Evolutionary conservation across 2,888 invertebrate genomes (phyloP), one percentile per base, ranked within the genome.

Genomic region (Pyrrhia umbra): DNA sequence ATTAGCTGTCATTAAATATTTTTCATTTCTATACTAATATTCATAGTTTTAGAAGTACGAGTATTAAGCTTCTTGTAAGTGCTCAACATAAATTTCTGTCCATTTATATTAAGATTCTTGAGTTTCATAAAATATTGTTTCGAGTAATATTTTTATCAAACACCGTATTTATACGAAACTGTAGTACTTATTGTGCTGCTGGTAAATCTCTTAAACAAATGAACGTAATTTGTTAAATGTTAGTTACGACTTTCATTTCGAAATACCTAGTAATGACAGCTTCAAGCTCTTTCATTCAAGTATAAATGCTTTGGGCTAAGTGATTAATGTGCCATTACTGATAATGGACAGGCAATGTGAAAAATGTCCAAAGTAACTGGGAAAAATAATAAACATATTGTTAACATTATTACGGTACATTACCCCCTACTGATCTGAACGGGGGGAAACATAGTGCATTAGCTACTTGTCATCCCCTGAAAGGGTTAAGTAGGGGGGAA

Each of bases 391-490:
- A 73, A 56, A 61, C 42, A 61, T n/a, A n/a, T 43, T 61, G 67
- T 58, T 77, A 61, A 64, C 63, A 63, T 59, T 77, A 68, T 58
- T 58, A 61, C 46, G 45, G 49, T 20, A 61, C 57, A 66, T 73
- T 74, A 73, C 57, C 60, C 60, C 68, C 61, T 57, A 30, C 51
- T 60, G 65, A 49, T 55, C 18, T 34, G 49, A 34, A 40, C 5
- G 43, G 47, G 37, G 39, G 57, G 56, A 68, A 77, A 73, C 23
- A 58, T 51, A 74, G 68, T 77, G 65, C 74, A 76, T 77, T 77
- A 73, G 65, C 61, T 57, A 58, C 49, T 61, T 77, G 65, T 58
- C 68, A 77, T 52, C 39, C 43, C 16, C 23, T 68, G 51, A 66
- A 76, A 65, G 78, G 57, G 78, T 76, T 76, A 74, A 65, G 58